These are phyloP conservation scores for Boulengeromyrus knoepffleri DNA, from an alignment of 2,113 vertebrate genomes.

Conservation along the genomic window DNA sequence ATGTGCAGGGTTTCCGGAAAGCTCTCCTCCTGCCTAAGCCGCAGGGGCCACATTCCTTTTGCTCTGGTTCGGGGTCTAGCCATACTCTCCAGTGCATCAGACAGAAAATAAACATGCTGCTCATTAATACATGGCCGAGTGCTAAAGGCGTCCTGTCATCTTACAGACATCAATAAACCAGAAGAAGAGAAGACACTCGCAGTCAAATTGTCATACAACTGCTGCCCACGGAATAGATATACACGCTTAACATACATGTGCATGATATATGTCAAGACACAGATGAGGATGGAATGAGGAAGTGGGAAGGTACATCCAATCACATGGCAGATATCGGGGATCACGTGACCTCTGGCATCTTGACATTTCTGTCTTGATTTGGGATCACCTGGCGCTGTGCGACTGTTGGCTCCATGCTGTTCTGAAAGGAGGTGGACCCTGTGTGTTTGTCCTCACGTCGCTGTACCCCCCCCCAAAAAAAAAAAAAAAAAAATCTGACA, in stretches of 20 bases:
- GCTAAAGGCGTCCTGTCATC: background rate
- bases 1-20: background rate
- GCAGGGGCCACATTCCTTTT: background rate
- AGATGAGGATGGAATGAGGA: background rate
- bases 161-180: background rate
- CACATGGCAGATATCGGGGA: background rate
- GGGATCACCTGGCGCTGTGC: background rate
- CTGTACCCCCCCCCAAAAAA: background rate
- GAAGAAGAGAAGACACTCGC: background rate
- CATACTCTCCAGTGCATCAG: background rate
- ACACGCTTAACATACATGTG: background rate
- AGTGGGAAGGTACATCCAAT: background rate
- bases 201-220: background rate
- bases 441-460: background rate
- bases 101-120: background rate
- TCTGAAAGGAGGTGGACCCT: background rate
- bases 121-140: background rate
- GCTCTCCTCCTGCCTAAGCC: background rate
- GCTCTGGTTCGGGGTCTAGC: background rate
- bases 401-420: background rate
- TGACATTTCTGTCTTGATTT: background rate
- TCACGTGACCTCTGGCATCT: background rate
- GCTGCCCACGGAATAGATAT: background rate
- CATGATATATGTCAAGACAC: background rate
- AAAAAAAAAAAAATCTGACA: background rate